Conservation (phyloP, 2,888 invertebrate species). For the Thecophora atra region DNA sequence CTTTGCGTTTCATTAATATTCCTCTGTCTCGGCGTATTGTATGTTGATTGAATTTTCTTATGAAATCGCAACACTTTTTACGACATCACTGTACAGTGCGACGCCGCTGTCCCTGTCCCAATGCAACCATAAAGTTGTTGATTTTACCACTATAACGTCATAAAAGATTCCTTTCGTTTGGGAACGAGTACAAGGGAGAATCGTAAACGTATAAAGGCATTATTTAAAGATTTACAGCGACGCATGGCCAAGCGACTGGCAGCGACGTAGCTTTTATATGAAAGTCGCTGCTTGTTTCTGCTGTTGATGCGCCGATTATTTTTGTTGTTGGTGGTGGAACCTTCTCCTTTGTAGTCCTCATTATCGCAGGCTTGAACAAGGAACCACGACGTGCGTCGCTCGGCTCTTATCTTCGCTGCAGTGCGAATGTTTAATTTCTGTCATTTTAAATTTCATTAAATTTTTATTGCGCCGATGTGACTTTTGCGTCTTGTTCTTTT, state of each 20-base stretch:
- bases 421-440: constrained; percentile 26
- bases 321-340: not conserved
- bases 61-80: not conserved
- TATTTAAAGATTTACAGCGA: constrained; percentile 20
- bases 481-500: not conserved
- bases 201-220: constrained; percentile 3
- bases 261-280: not conserved
- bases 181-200: not conserved
- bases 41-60: not conserved
- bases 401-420: not conserved
- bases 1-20: no score
- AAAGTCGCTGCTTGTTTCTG: not conserved
- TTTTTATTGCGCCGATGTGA: constrained; percentile 18
- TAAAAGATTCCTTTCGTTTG: constrained; percentile 9
- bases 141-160: constrained; percentile 20
- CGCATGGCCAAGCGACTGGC: not conserved
- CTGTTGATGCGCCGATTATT: not conserved
- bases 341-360: not conserved
- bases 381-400: not conserved
- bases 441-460: constrained; percentile 32
- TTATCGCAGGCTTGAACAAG: not conserved
- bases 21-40: not conserved
- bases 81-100: constrained; percentile 16
- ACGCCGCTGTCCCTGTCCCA: not conserved
- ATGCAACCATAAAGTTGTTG: constrained; percentile 21